phyloP scores from a whole-genome alignment of 2,797 vertebrate species.

The Tauraco hartlaubi region DNA sequence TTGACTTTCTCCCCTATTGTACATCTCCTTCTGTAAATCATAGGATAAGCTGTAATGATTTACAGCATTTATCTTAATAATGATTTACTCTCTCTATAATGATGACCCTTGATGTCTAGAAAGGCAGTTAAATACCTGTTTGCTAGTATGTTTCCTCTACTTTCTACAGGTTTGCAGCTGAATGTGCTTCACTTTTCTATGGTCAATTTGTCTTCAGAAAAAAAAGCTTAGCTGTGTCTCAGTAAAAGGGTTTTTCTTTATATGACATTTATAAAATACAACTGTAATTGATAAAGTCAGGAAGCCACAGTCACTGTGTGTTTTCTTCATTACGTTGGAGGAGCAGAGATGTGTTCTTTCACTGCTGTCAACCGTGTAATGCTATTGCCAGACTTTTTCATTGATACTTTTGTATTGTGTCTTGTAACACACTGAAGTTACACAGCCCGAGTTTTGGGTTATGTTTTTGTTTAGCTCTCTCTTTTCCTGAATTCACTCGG shows the following conservation, averaged over 20 bases:
- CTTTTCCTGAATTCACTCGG: not conserved
- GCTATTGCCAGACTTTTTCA: not conserved
- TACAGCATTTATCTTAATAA: too few species aligned
- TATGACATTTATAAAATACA: not conserved
- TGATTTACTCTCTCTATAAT: too few species aligned
- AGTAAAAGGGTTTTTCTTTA: not conserved
- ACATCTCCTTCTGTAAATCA: too few species aligned
- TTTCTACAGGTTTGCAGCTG: not conserved
- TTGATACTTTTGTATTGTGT: not conserved
- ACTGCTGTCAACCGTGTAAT: not conserved
- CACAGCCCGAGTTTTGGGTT: not conserved
- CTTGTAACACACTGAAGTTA: not conserved
- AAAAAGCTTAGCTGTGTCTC: not conserved
- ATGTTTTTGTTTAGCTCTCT: not conserved
- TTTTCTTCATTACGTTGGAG: fast-evolving
- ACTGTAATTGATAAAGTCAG: not conserved
- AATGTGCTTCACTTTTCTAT: not conserved
- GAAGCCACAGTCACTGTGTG: not conserved
- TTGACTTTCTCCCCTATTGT: too few species aligned
- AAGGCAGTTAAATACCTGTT: not conserved
- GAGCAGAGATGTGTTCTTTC: not conserved
- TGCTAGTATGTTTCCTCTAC: not conserved
- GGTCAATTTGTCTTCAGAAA: not conserved
- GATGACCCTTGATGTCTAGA: not conserved
- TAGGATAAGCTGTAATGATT: too few species aligned